phyloP scores from a whole-genome alignment of 2,113 vertebrate species.

The Gracilinanus agilis region DNA sequence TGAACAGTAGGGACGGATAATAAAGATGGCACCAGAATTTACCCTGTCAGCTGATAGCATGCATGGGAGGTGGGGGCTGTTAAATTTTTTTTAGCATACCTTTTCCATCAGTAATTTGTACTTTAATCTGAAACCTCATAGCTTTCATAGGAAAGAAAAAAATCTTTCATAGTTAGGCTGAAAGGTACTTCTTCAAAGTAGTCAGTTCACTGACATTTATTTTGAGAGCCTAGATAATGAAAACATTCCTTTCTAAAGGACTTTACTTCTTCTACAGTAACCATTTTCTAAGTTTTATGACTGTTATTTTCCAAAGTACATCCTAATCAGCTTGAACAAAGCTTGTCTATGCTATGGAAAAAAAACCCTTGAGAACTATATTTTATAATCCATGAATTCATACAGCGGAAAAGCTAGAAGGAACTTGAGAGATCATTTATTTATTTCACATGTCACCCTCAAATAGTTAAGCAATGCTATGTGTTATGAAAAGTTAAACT shows the following conservation, averaged over 20 bases:
- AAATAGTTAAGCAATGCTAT: constrained; percentile 7
- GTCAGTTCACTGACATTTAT: constrained; percentile 1
- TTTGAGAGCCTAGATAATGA: constrained; percentile 1
- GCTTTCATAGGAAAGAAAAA: constrained; percentile 16
- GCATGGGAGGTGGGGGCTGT: not conserved
- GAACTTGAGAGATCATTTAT: not conserved
- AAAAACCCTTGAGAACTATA: not conserved
- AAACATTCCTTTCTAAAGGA: constrained; percentile 30
- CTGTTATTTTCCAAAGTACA: constrained; percentile 29
- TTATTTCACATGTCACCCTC: constrained; percentile 1
- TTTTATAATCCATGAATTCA: constrained; percentile 25
- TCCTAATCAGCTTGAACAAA: constrained; percentile 39
- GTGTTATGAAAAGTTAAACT: not conserved
- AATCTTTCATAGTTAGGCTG: constrained; percentile 15
- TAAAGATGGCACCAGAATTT: not conserved
- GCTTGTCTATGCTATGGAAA: not conserved
- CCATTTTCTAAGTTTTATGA: constrained; percentile 34
- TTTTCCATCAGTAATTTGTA: not conserved
- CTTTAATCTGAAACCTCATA: not conserved
- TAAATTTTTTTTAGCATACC: constrained; percentile 9
- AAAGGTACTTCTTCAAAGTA: constrained; percentile 15
- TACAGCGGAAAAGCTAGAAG: not conserved
- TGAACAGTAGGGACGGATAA: not conserved
- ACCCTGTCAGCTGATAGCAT: not conserved
- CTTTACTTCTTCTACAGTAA: not conserved